A percentile compares a stretch with the other conserved stretches of the same genome.
phyloP scores from a whole-genome alignment of 2,888 invertebrate species.

The Volucella inanis region DNA sequence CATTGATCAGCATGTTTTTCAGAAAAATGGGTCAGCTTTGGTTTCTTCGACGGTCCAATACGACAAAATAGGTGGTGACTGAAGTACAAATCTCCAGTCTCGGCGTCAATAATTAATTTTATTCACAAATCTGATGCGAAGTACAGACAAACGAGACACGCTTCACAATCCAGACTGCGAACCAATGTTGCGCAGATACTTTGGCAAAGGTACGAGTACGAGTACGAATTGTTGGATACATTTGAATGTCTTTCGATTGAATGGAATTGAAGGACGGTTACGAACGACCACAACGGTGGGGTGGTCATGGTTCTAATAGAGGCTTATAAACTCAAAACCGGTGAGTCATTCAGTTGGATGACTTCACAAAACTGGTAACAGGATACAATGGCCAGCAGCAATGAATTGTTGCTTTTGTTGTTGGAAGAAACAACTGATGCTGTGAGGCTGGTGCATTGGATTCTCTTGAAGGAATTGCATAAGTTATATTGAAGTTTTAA shows the following conservation, averaged over 20 bases:
- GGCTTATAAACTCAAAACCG: constrained; percentile 41
- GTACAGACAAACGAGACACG: constrained; percentile 62
- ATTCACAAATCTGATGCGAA: constrained; percentile 45
- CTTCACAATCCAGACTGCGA: constrained; percentile 63
- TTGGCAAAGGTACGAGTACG: constrained; percentile 36
- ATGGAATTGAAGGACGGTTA: constrained; percentile 67
- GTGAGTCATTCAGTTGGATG: constrained; percentile 69
- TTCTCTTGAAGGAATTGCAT: constrained; percentile 11
- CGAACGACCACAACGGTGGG: constrained; percentile 22
- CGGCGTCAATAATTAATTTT: constrained; percentile 38
- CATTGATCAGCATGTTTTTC: constrained; percentile 49
- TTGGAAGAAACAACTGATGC: constrained; percentile 27
- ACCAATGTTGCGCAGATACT: constrained; percentile 54
- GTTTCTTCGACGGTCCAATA: constrained; percentile 33
- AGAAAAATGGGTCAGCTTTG: constrained; percentile 54
- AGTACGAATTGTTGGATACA: constrained; percentile 17
- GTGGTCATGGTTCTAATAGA: constrained; percentile 47
- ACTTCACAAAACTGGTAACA: constrained; percentile 66
- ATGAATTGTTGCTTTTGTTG: constrained; percentile 14
- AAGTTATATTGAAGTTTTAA: constrained; percentile 10
- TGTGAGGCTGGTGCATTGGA: constrained; percentile 13
- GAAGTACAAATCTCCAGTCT: constrained; percentile 26
- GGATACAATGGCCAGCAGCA: constrained; percentile 59
- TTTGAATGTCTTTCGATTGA: constrained; percentile 50
- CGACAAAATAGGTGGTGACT: constrained; percentile 31